Conservation (phyloP, 2,888 invertebrate genomes). For the Sarcophaga rosellei region DNA sequence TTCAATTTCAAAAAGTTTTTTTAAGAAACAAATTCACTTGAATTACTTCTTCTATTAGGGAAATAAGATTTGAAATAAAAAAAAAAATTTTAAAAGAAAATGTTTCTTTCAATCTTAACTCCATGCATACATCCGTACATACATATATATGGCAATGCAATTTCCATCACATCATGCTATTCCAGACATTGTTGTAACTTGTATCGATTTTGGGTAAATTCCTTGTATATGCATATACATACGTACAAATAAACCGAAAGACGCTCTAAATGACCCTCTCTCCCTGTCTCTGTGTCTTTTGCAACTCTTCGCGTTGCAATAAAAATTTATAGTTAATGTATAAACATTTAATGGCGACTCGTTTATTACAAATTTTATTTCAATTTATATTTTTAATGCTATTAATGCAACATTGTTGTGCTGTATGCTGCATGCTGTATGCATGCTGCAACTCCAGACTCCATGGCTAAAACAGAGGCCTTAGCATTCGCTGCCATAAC, state of each 20-base stretch:
- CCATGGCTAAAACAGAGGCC: slow-evolving; percentile 59
- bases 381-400: slow-evolving; percentile 73
- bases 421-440: too few relatives aligned
- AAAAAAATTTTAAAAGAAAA: background rate
- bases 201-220: slow-evolving; percentile 19
- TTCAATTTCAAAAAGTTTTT: too few relatives aligned
- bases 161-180: background rate
- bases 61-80: background rate
- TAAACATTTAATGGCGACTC: slow-evolving; percentile 81
- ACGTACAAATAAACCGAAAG: slow-evolving; percentile 12
- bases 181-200: slow-evolving; percentile 49
- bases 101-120: background rate
- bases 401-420: slow-evolving; percentile 68
- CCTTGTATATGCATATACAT: slow-evolving; percentile 1
- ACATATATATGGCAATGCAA: background rate
- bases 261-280: background rate
- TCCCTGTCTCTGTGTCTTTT: background rate
- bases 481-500: slow-evolving; percentile 35
- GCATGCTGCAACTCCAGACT: slow-evolving; percentile 48
- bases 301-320: slow-evolving; percentile 58
- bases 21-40: too few relatives aligned
- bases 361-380: slow-evolving; percentile 81
- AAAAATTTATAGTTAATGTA: slow-evolving; percentile 80
- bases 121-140: background rate
- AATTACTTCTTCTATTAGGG: background rate